Evolutionary conservation across 1,140 invertebrate species (phyloP), one percentile per base, ranked within the genome.

Genomic region (Nautilus pompilius): DNA sequence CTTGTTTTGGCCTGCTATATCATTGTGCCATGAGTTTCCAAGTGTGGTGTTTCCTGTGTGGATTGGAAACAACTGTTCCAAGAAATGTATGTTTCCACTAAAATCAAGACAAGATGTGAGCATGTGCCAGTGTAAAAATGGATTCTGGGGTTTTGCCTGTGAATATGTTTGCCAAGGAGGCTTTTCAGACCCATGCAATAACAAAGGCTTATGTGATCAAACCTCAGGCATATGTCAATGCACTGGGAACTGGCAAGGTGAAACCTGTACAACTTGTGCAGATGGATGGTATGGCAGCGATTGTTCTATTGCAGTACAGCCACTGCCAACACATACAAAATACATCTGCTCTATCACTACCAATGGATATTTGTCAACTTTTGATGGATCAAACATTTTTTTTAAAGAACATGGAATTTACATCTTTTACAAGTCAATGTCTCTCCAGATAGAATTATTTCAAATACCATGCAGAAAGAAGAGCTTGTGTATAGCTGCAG

Each of bases 141-240:
- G 69, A 13, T 73, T 62, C 57, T 71, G 66, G 61, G 72, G 72
- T 24, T n/a, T 45, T 17, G 30, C 33, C 13, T 73, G 72, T 58
- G 48, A 55, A 24, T 17, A 58, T 15, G 30, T 53, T 13, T 73
- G 72, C 54, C 63, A 62, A 26, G 67, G 67, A 36, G 72, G 72
- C 20, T 41, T 57, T 6, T 2, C 13, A 22, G 68, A 60, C 49
- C 15, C 62, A 4, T 73, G 72, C 46, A 64, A 61, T 41, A 29
- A 53, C 22, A 65, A 68, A 57, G 72, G 72, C 5, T 20, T 24
- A 2, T 73, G 72, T 54, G 49, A 62, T 5, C 60, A 58, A 17
- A 24, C n/a, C 2, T 62, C 65, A 4, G 72, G 72, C 17, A 33
- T 49, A 5, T 73, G 72, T 51, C 10, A 54, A 3, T 73, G 72